A percentile compares a stretch with the other conserved stretches of the same genome.
These are phyloP conservation scores for Tympanoctomys barrerae DNA, from an alignment of 2,797 vertebrate genomes.

Conservation along the genomic window DNA sequence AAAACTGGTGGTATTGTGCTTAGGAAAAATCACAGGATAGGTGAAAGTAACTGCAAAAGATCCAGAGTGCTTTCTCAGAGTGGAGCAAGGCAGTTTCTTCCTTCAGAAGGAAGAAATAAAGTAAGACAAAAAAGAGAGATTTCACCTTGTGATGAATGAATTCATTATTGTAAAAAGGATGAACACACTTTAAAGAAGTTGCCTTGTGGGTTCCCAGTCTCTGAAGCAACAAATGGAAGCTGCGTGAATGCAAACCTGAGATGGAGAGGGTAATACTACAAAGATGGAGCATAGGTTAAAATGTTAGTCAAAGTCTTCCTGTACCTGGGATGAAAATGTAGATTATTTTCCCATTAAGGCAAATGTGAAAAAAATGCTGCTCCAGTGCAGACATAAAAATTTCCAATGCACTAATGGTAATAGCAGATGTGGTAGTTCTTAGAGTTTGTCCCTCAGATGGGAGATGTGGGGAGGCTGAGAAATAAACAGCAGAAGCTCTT, in stretches of 20 bases:
- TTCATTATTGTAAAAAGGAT: neutral
- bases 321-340: neutral
- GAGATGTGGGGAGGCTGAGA: neutral
- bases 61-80: neutral
- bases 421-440: fast-evolving
- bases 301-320: neutral
- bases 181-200: neutral
- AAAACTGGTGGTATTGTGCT: neutral
- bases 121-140: neutral
- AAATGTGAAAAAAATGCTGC: neutral
- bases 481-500: neutral
- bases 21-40: neutral
- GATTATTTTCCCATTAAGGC: neutral
- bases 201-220: neutral
- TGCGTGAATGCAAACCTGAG: neutral
- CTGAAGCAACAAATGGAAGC: neutral
- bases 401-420: neutral
- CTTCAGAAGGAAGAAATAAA: neutral
- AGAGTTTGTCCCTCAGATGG: neutral
- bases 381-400: neutral
- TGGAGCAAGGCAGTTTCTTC: neutral
- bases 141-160: neutral
- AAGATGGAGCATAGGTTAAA: neutral
- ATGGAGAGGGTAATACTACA: too few relatives aligned
- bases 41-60: neutral